Conservation (phyloP, 2,888 invertebrate species). For the Linnaemya vulpina region DNA sequence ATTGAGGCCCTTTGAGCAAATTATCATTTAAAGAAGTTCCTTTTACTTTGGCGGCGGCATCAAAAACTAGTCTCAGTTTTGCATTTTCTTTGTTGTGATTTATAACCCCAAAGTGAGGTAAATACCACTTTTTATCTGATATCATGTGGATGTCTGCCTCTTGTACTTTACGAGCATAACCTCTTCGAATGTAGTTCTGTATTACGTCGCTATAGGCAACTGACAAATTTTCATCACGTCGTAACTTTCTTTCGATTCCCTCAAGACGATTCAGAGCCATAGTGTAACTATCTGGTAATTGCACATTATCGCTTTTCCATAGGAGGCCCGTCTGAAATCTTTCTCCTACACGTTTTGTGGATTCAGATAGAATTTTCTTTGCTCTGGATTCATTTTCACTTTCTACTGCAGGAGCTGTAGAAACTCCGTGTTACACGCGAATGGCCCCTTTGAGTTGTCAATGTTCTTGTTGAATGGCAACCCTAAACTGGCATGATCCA, state of each 20-base stretch:
- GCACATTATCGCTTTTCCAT: slow-evolving; percentile 17
- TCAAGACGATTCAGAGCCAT: slow-evolving; percentile 30
- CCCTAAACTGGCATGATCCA: neutral
- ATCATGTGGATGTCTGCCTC: slow-evolving; percentile 3
- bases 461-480: neutral
- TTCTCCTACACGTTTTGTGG: slow-evolving; percentile 42
- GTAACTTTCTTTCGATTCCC: slow-evolving; percentile 42
- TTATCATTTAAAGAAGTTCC: slow-evolving; percentile 72
- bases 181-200: too few relatives aligned
- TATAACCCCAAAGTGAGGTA: slow-evolving; percentile 75
- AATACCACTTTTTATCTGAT: slow-evolving; percentile 72
- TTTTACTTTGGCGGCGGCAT: slow-evolving; percentile 75
- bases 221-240: slow-evolving; percentile 30
- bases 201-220: too few relatives aligned
- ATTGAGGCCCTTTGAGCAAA: slow-evolving; percentile 76
- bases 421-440: slow-evolving; percentile 62
- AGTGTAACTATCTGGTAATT: slow-evolving; percentile 36
- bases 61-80: slow-evolving; percentile 76
- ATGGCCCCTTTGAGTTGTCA: neutral
- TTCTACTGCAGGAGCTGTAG: neutral
- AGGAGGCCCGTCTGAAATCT: slow-evolving; percentile 28
- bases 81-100: slow-evolving; percentile 75
- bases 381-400: slow-evolving; percentile 17
- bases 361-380: too few relatives aligned
- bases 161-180: too few relatives aligned